Evolutionary conservation across 1,140 invertebrate species (phyloP).

Genomic region (Macrobrachium rosenbergii): DNA sequence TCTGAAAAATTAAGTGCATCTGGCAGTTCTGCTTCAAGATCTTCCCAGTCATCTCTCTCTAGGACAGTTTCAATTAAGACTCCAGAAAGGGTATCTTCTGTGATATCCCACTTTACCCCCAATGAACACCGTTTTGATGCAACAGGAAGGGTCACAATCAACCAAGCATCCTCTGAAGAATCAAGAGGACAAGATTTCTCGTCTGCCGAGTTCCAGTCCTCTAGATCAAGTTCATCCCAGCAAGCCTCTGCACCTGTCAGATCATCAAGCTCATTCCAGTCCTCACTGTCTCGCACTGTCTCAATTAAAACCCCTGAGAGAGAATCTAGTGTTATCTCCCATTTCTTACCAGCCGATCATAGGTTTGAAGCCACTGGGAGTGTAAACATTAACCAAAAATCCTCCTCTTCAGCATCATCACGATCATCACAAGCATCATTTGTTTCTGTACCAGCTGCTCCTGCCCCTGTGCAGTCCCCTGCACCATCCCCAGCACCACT

Average conservation of each 20-base stretch:
- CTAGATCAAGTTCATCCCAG: no score
- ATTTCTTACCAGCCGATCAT: conserved; percentile 42
- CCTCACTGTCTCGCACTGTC: conserved; percentile 26
- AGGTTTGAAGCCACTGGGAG: conserved; percentile 40
- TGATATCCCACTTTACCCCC: conserved; percentile 36
- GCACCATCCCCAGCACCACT: not conserved
- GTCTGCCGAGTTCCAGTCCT: no score
- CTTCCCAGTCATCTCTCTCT: conserved; percentile 9
- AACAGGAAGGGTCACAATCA: conserved; percentile 14
- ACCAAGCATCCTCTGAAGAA: not conserved
- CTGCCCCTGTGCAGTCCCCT: conserved; percentile 5
- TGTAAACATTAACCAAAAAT: conserved; percentile 17
- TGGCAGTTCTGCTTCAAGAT: not conserved
- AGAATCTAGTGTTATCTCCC: conserved; percentile 27
- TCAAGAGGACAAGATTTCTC: no score
- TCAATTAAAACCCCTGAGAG: conserved; percentile 28
- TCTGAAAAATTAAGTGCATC: not conserved
- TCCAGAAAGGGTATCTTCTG: not conserved
- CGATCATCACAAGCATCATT: not conserved
- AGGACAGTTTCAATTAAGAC: conserved; percentile 4
- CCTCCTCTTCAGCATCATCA: not conserved
- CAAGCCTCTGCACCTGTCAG: no score
- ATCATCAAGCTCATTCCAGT: not conserved
- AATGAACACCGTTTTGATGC: conserved; percentile 40
- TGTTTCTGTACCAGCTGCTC: not conserved